Evolutionary conservation across 2,113 vertebrate species (phyloP).

Genomic region (Ellobius talpinus): DNA sequence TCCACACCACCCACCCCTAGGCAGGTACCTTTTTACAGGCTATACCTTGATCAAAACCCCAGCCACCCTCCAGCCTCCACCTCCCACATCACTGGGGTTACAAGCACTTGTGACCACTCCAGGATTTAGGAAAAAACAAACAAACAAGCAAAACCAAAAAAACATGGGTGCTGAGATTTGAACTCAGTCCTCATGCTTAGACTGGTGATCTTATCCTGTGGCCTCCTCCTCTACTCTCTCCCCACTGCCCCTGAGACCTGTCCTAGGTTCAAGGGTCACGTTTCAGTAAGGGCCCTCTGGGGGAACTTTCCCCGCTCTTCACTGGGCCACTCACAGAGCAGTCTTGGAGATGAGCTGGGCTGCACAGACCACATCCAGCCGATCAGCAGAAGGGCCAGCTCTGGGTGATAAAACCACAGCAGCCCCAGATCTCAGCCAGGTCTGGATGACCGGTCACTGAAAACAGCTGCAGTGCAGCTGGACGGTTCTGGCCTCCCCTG

Average conservation of each 20-base stretch:
- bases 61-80: not conserved
- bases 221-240: not conserved
- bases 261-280: not conserved
- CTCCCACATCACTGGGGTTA: not conserved
- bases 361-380: not conserved
- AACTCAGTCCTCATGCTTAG: not conserved
- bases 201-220: not conserved
- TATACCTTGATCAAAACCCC: not conserved
- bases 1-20: not conserved
- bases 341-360: not conserved
- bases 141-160: no score
- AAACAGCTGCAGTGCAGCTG: slow-evolving; percentile 80
- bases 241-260: not conserved
- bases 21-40: not conserved
- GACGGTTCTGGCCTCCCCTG: slow-evolving; percentile 35
- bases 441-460: slow-evolving; percentile 76
- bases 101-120: not conserved
- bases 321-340: not conserved
- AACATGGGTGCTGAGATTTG: not conserved
- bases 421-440: slow-evolving; percentile 51
- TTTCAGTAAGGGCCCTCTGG: not conserved
- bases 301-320: not conserved
- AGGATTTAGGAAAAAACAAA: not conserved
- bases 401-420: slow-evolving; percentile 50
- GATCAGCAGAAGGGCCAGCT: not conserved